Percentiles rank a stretch among this genome's conserved stretches.
Conservation (phyloP, 2,797 vertebrate species). For the Hephaestus fuliginosus region DNA sequence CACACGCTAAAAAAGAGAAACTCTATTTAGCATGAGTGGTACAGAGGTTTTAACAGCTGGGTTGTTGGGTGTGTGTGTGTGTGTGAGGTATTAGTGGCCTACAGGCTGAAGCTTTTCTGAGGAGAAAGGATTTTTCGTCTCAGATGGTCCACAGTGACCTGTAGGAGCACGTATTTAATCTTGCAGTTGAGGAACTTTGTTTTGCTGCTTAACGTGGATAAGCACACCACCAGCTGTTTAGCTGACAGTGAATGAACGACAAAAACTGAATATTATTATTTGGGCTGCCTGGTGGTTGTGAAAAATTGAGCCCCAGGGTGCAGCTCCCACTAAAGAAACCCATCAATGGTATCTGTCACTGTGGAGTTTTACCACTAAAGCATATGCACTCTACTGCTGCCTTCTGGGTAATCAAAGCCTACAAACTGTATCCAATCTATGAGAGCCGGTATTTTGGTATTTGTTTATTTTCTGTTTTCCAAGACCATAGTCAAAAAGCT, state of each 20-base stretch:
- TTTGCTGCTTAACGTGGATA: constrained; percentile 23
- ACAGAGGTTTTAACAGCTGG: neutral
- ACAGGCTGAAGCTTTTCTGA: constrained; percentile 6
- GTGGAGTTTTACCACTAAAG: constrained; percentile 15
- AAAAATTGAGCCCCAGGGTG: constrained; percentile 5
- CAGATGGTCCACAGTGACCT: constrained; percentile 20
- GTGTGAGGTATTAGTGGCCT: constrained; percentile 3
- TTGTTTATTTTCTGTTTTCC: constrained; percentile 51
- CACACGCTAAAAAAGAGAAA: neutral
- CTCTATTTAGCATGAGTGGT: neutral
- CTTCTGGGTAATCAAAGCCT: constrained; percentile 27
- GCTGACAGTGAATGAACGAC: neutral
- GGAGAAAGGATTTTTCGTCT: constrained; percentile 42
- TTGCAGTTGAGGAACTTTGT: constrained; percentile 34
- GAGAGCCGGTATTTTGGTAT: constrained; percentile 34
- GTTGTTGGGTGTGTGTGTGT: neutral
- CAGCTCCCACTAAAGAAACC: neutral
- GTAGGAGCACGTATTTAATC: constrained; percentile 25
- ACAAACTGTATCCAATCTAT: constrained; percentile 29
- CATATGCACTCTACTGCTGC: neutral
- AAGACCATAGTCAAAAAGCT: constrained; percentile 36
- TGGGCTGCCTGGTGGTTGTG: neutral
- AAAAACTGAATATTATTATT: constrained; percentile 17
- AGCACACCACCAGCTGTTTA: constrained; percentile 31
- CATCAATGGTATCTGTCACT: no score